Percentiles rank a stretch among this genome's conserved stretches.
Conservation (phyloP, 92 coral and sea anemone genomes). For the Epizoanthus rinbou region DNA sequence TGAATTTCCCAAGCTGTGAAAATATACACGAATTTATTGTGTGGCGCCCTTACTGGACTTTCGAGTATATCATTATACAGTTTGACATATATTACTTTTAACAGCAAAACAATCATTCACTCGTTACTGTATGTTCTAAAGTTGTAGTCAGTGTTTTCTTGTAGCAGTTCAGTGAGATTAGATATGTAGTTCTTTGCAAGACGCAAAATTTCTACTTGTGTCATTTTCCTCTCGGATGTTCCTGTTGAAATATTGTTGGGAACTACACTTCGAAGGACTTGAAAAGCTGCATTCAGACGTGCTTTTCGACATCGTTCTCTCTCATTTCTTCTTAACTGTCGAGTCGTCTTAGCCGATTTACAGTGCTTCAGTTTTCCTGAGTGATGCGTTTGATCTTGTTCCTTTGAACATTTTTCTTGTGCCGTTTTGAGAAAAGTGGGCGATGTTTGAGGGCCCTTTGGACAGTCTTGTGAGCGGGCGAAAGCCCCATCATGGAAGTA, state of each 20-base stretch:
- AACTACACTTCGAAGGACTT: constrained; percentile 91
- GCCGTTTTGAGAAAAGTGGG: constrained; percentile 22
- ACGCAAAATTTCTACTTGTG: constrained; percentile 96
- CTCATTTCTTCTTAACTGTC: constrained; percentile 93
- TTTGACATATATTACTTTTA: not conserved
- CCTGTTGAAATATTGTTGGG: constrained; percentile 70
- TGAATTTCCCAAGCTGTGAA: constrained; percentile 13
- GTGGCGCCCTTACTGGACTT: not conserved
- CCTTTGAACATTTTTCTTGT: constrained; percentile 48
- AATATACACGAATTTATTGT: not conserved
- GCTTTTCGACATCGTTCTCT: constrained; percentile 96
- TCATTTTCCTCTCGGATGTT: constrained; percentile 84
- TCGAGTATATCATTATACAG: no score
- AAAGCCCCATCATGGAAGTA: constrained; percentile 55
- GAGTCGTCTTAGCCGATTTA: constrained; percentile 66
- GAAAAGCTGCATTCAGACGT: constrained; percentile 93
- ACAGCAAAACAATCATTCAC: not conserved
- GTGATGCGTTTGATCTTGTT: constrained; percentile 35
- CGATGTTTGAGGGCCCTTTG: constrained; percentile 1
- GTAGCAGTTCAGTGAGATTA: constrained; percentile 79
- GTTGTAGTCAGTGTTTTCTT: constrained; percentile 60
- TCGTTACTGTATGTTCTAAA: constrained; percentile 63
- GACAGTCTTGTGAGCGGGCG: constrained; percentile 24
- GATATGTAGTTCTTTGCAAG: constrained; percentile 96
- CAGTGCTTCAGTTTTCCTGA: constrained; percentile 52